Percentiles rank a stretch among this genome's conserved stretches.
Conservation (phyloP, 2,113 vertebrate species). For the Hemichromis elongatus region DNA sequence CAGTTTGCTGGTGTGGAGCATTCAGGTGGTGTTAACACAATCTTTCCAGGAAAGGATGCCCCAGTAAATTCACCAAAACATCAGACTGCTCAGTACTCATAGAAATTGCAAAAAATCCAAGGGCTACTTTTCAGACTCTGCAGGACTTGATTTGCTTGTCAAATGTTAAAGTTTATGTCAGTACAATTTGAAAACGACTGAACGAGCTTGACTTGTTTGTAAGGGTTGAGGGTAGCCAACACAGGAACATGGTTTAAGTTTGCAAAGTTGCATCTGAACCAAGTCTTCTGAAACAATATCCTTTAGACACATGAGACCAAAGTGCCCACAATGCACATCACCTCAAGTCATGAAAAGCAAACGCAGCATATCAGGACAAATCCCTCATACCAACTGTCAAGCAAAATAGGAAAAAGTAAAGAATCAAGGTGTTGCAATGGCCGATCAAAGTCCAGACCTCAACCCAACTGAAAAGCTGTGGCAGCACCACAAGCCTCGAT, state of each 20-base stretch:
- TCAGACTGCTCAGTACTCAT: neutral
- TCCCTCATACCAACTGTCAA: neutral
- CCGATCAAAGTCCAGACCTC: neutral
- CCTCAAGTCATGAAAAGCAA: neutral
- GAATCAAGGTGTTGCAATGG: neutral
- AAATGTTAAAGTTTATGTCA: neutral
- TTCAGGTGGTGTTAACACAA: neutral
- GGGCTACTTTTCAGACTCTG: neutral
- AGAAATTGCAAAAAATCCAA: neutral
- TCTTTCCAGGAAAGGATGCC: neutral
- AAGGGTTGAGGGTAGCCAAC: neutral
- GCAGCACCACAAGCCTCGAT: neutral
- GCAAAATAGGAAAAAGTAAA: neutral
- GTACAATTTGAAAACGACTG: neutral
- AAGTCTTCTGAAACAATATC: neutral
- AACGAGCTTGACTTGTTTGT: neutral
- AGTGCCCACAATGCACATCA: neutral
- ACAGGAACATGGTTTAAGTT: neutral
- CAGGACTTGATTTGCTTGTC: neutral
- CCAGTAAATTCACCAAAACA: neutral
- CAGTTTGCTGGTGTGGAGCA: neutral
- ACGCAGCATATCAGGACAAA: neutral
- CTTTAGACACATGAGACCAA: neutral
- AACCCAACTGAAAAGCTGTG: neutral
- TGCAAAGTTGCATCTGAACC: neutral